These are phyloP conservation scores for Channa striata DNA, from an alignment of 2,797 vertebrate species.

Conservation along the genomic window DNA sequence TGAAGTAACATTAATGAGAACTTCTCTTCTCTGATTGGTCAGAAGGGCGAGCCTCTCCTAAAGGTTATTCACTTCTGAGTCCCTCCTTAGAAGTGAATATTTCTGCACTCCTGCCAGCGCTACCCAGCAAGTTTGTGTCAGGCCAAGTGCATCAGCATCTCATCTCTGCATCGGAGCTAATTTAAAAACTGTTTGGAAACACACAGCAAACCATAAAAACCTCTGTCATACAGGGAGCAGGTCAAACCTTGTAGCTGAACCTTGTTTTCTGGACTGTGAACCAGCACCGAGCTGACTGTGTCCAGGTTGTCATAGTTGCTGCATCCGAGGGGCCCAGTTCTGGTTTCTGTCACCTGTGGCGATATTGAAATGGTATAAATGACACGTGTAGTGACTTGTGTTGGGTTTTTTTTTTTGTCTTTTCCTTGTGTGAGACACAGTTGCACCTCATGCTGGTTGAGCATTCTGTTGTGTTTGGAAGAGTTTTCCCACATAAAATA, in stretches of 20 bases:
- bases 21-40: too few relatives aligned
- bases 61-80: too few relatives aligned
- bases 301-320: constrained; percentile 99
- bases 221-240: not conserved
- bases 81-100: too few relatives aligned
- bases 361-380: not conserved
- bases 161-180: too few relatives aligned
- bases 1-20: too few relatives aligned
- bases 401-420: too few relatives aligned
- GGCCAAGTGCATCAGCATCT: too few relatives aligned
- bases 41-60: too few relatives aligned
- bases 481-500: not conserved
- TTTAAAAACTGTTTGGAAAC: too few relatives aligned
- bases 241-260: constrained; percentile 94
- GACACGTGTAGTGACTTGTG: not conserved
- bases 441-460: not conserved
- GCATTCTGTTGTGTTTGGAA: not conserved
- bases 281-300: constrained; percentile 98
- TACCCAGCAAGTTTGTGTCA: too few relatives aligned
- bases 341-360: constrained; percentile 94
- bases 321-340: constrained; percentile 97
- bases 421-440: not conserved
- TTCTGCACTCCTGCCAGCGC: too few relatives aligned
- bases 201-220: not conserved
- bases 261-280: constrained; percentile 98